Percentiles rank a stretch among this genome's conserved stretches.
phyloP scores from a whole-genome alignment of 2,113 vertebrate species.

The Campylorhamphus procurvoides region DNA sequence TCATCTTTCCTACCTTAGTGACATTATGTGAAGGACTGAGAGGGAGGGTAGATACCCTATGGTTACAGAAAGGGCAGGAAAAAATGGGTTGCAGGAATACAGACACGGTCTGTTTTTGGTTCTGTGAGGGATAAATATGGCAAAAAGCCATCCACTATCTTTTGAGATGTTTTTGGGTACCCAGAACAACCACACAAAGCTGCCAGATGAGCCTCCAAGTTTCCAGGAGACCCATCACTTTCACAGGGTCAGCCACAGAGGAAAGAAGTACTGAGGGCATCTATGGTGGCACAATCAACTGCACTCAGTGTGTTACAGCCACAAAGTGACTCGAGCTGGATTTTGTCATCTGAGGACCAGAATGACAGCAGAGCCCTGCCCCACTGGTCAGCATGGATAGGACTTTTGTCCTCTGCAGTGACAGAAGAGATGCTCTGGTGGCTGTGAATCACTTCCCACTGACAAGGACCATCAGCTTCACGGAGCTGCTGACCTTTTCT shows the following conservation, averaged over 20 bases:
- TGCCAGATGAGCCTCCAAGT: neutral
- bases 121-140: neutral
- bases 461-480: neutral
- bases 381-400: neutral
- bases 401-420: neutral
- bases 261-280: neutral
- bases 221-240: neutral
- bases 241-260: fast-evolving
- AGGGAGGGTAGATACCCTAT: neutral
- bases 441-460: neutral
- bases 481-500: neutral
- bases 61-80: neutral
- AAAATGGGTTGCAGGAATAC: neutral
- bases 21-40: neutral
- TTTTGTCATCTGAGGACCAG: neutral
- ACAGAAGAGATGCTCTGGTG: neutral
- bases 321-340: neutral
- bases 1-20: neutral
- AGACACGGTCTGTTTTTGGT: neutral
- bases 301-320: neutral
- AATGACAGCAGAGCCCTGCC: neutral
- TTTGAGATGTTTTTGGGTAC: neutral
- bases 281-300: neutral
- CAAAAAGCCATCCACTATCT: neutral
- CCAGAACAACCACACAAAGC: neutral